A percentile compares a stretch with the other conserved stretches of the same genome.
These are phyloP conservation scores for Falco columbarius DNA, from an alignment of 2,797 vertebrate genomes.

Conservation along the genomic window DNA sequence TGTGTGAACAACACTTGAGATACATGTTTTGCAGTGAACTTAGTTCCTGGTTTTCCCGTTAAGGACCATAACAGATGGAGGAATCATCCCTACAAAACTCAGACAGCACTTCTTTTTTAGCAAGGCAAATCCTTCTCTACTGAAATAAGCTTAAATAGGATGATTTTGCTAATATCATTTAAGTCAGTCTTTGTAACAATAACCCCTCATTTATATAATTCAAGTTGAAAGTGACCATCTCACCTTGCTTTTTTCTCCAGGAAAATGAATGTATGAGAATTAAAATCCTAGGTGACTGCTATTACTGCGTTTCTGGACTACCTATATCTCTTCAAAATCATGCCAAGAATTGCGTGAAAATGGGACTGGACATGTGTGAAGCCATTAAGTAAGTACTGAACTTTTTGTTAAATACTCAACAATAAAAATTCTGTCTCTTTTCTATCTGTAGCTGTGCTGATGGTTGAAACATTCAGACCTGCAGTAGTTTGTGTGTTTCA, in stretches of 20 bases:
- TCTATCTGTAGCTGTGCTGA: background rate
- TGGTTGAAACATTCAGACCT: background rate
- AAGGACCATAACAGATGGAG: background rate
- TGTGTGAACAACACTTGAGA: background rate
- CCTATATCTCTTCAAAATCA: constrained; percentile 95
- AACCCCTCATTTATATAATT: background rate
- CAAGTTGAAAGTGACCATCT: background rate
- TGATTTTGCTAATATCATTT: background rate
- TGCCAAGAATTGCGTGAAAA: constrained; percentile 98
- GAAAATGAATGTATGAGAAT: constrained; percentile 99
- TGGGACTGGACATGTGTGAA: constrained; percentile 99
- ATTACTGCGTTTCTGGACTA: constrained; percentile 97
- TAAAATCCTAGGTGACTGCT: constrained; percentile 97
- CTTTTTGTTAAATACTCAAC: background rate
- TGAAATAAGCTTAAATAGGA: background rate
- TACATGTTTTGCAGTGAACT: background rate
- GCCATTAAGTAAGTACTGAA: constrained; percentile 92
- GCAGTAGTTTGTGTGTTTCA: background rate
- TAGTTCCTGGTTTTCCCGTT: background rate
- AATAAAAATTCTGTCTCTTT: background rate
- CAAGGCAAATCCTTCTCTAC: background rate
- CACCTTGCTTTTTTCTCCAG: constrained; percentile 71
- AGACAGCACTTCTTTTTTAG: background rate
- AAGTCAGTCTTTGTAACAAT: background rate
- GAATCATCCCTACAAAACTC: background rate